These are phyloP conservation scores for Smithornis capensis DNA, from an alignment of 2,113 vertebrate genomes.

Conservation along the genomic window DNA sequence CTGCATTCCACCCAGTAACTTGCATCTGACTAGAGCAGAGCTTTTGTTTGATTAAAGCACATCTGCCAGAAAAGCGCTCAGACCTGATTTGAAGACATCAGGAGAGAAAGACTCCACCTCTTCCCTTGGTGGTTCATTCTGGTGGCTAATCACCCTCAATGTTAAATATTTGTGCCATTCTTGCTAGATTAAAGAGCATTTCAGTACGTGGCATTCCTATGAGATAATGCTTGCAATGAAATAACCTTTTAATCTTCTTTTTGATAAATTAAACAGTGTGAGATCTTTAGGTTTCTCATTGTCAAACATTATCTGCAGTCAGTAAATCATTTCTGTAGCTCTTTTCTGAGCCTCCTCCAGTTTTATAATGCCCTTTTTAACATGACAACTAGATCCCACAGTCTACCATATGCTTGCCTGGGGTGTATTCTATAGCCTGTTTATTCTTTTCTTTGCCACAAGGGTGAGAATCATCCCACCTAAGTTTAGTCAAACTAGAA, in stretches of 20 bases:
- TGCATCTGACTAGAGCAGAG: not conserved
- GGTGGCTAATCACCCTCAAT: constrained; percentile 56
- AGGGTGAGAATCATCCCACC: not conserved
- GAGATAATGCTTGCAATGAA: constrained; percentile 59
- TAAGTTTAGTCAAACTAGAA: not conserved
- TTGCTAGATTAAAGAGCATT: constrained; percentile 64
- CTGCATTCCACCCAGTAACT: not conserved
- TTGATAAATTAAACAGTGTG: constrained; percentile 68
- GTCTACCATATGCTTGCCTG: not conserved
- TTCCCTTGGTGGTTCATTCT: constrained; percentile 52
- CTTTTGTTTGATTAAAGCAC: constrained; percentile 54
- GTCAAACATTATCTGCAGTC: constrained; percentile 49
- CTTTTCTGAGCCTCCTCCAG: constrained; percentile 11
- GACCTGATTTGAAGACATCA: constrained; percentile 45
- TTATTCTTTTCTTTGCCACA: not conserved
- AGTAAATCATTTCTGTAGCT: constrained; percentile 3
- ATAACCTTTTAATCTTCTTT: constrained; percentile 68
- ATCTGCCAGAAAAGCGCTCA: constrained; percentile 50
- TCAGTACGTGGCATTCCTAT: constrained; percentile 39
- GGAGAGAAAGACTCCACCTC: constrained; percentile 7
- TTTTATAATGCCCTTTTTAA: not conserved
- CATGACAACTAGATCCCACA: not conserved
- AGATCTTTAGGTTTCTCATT: constrained; percentile 52
- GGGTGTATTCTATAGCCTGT: not conserved
- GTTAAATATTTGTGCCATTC: constrained; percentile 69